A percentile compares a stretch with the other conserved stretches of the same genome.
These are phyloP conservation scores for Alectoris magna DNA, from an alignment of 2,797 vertebrate species.

Conservation along the genomic window DNA sequence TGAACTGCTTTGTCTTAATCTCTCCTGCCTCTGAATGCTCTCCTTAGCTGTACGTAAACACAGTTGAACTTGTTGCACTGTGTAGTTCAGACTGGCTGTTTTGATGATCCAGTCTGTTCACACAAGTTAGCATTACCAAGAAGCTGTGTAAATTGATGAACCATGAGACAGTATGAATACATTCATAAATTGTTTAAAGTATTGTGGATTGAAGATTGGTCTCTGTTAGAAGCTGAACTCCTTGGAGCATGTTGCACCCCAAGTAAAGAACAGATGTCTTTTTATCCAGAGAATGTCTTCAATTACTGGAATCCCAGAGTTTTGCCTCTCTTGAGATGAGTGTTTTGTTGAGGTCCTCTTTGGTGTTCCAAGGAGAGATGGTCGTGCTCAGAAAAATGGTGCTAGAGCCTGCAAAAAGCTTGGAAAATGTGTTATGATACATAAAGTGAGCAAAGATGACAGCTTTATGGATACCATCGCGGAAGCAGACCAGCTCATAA, in stretches of 20 bases:
- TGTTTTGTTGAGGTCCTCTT: not conserved
- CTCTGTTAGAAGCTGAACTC: not conserved
- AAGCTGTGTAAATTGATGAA: not conserved
- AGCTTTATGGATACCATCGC: not conserved
- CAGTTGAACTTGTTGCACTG: not conserved
- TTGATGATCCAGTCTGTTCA: not conserved
- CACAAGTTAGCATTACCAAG: not conserved
- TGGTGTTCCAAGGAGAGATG: not conserved
- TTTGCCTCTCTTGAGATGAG: not conserved
- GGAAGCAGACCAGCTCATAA: not conserved
- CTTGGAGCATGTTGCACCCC: not conserved
- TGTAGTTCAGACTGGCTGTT: not conserved
- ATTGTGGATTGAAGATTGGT: not conserved
- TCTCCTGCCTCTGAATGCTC: not conserved
- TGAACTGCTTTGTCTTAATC: not conserved
- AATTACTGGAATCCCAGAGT: not conserved
- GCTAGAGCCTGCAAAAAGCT: not conserved
- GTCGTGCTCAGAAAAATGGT: not conserved
- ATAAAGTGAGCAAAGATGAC: not conserved
- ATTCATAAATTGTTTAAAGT: not conserved
- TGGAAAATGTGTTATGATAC: not conserved
- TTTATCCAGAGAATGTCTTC: rapidly evolving
- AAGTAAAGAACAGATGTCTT: not conserved
- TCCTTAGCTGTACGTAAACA: not conserved
- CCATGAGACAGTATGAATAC: not conserved